A percentile compares a stretch with the other conserved stretches of the same genome.
These are phyloP conservation scores for Urechis unicinctus DNA, from an alignment of 2,888 invertebrate genomes.

Conservation along the genomic window DNA sequence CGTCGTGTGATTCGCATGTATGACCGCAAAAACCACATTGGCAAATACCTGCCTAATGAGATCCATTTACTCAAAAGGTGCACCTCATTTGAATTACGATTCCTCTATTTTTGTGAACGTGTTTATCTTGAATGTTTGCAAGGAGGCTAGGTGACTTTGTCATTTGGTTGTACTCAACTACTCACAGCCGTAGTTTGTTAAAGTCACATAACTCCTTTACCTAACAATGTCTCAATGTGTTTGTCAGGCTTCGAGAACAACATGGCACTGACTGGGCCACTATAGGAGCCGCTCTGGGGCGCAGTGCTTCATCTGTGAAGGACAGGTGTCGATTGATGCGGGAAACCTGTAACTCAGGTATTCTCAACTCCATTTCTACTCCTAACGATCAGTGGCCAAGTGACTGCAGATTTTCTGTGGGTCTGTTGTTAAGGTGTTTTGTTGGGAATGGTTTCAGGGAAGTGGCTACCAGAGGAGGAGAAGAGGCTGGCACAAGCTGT, in stretches of 20 bases:
- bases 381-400: too few relatives aligned
- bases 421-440: too few relatives aligned
- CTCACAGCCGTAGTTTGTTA: too few relatives aligned
- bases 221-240: not conserved
- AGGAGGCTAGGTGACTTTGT: not conserved
- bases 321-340: conserved; percentile 53
- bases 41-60: conserved; percentile 52
- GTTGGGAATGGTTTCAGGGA: too few relatives aligned
- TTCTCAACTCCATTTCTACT: too few relatives aligned
- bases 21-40: conserved; percentile 53
- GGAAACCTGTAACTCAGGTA: conserved; percentile 52
- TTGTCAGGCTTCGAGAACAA: conserved; percentile 38
- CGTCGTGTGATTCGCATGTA: conserved; percentile 53
- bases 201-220: too few relatives aligned
- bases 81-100: conserved; percentile 18
- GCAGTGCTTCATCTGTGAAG: conserved; percentile 54
- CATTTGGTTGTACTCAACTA: not conserved
- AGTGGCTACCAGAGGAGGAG: conserved; percentile 53
- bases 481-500: conserved; percentile 49
- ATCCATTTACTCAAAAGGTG: conserved; percentile 48
- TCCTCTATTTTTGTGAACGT: not conserved
- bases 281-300: conserved; percentile 50
- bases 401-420: too few relatives aligned
- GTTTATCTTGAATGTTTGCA: too few relatives aligned
- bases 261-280: conserved; percentile 54